phyloP scores from a whole-genome alignment of 2,113 vertebrate species.

The Echinops telfairi region DNA sequence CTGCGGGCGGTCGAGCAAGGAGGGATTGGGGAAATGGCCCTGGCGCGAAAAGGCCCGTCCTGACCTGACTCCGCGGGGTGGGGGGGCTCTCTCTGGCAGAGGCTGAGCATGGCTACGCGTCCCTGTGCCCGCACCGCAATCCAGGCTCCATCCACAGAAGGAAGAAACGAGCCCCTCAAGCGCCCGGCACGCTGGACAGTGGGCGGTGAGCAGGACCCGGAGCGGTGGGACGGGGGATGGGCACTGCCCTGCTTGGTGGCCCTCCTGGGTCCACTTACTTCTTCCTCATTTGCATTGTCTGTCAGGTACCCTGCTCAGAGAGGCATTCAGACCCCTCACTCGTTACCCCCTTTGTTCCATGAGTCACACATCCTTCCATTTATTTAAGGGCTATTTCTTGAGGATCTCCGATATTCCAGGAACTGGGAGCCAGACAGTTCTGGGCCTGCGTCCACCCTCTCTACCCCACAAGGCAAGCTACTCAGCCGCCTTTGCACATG shows the following conservation, averaged over 20 bases:
- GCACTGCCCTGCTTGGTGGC: background rate
- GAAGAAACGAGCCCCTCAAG: constrained; percentile 87
- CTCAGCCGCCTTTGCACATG: background rate
- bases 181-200: constrained; percentile 90
- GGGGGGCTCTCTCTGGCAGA: constrained; percentile 84
- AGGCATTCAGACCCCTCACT: background rate
- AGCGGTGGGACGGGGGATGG: background rate
- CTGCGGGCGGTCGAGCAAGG: background rate
- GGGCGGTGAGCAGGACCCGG: constrained; percentile 78
- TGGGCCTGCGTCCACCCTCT: background rate
- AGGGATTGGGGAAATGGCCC: constrained; percentile 20
- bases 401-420: background rate
- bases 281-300: constrained; percentile 23
- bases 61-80: constrained; percentile 44
- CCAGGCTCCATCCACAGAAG: constrained; percentile 83
- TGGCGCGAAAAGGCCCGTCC: constrained; percentile 27
- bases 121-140: constrained; percentile 87
- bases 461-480: background rate
- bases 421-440: background rate
- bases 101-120: constrained; percentile 96
- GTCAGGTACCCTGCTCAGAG: background rate
- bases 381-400: background rate
- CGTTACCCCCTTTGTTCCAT: background rate
- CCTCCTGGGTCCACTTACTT: background rate
- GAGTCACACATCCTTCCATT: background rate